Evolutionary conservation across 1,140 invertebrate species (phyloP).

Genomic region (fruit fly (Drosophila melanogaster)): DNA sequence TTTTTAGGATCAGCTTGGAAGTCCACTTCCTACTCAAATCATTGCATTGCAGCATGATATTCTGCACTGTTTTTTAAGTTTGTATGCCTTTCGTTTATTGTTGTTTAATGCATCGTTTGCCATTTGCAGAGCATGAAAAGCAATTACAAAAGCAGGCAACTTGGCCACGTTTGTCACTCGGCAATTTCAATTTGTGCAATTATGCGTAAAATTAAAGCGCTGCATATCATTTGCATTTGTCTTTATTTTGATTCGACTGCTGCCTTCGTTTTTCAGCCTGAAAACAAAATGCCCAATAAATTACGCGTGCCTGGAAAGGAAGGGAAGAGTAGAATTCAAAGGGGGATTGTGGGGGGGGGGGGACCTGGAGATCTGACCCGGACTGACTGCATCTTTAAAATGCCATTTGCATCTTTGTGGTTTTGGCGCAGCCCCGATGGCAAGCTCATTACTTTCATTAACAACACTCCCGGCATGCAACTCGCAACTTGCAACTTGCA

Average conservation of each 20-base stretch:
- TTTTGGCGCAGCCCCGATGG: slow-evolving; percentile 64
- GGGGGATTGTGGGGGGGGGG: background rate
- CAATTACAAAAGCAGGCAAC: slow-evolving; percentile 58
- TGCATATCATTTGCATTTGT: slow-evolving; percentile 74
- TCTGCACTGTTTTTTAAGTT: too few species aligned
- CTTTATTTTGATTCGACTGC: slow-evolving; percentile 56
- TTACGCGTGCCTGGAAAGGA: slow-evolving; percentile 65
- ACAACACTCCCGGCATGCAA: slow-evolving; percentile 74
- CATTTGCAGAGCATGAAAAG: slow-evolving; percentile 65
- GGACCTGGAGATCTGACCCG: slow-evolving; percentile 58
- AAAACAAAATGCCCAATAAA: slow-evolving; percentile 78
- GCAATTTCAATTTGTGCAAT: slow-evolving; percentile 82
- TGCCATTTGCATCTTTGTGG: slow-evolving; percentile 83
- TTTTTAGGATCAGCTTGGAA: too few species aligned
- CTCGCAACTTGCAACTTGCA: slow-evolving; percentile 46
- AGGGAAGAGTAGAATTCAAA: background rate
- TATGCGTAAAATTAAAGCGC: slow-evolving; percentile 83
- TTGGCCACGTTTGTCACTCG: slow-evolving; percentile 73
- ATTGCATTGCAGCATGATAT: too few species aligned
- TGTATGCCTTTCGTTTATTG: slow-evolving; percentile 29
- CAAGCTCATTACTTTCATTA: slow-evolving; percentile 83
- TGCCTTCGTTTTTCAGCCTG: slow-evolving; percentile 8
- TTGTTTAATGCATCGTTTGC: slow-evolving; percentile 63
- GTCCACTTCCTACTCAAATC: too few species aligned
- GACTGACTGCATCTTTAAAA: slow-evolving; percentile 79